These are phyloP conservation scores for Cremastobaeus sp. DNA, from an alignment of 2,888 invertebrate species.

Conservation along the genomic window DNA sequence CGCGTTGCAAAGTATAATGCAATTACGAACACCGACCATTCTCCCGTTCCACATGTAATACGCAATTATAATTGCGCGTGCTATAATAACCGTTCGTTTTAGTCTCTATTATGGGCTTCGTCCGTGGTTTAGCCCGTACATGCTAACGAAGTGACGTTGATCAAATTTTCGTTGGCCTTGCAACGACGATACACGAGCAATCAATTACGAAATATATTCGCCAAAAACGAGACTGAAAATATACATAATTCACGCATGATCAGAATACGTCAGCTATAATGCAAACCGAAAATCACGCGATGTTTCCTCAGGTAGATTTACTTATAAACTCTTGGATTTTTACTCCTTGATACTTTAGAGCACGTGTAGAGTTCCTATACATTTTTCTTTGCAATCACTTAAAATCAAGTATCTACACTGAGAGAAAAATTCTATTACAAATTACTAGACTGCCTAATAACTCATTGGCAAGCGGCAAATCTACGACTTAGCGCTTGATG, in stretches of 20 bases:
- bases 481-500: no score
- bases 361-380: no score
- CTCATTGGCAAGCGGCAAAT: no score
- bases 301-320: no score
- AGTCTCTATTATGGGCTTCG: slow-evolving; percentile 65
- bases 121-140: slow-evolving; percentile 49
- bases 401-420: no score
- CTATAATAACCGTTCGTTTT: slow-evolving; percentile 61
- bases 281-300: neutral
- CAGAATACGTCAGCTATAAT: slow-evolving; percentile 4
- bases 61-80: slow-evolving; percentile 64
- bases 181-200: slow-evolving; percentile 36
- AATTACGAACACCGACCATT: slow-evolving; percentile 66
- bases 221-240: slow-evolving; percentile 31
- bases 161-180: slow-evolving; percentile 51
- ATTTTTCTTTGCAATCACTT: no score
- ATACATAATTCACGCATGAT: neutral
- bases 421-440: no score
- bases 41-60: slow-evolving; percentile 62
- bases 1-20: slow-evolving; percentile 68
- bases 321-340: no score
- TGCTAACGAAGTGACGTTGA: slow-evolving; percentile 54
- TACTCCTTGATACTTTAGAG: no score
- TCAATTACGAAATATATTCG: slow-evolving; percentile 50
- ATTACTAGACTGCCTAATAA: no score